These are phyloP conservation scores for Subacronicta megacephala DNA, from an alignment of 2,888 invertebrate species.

Conservation along the genomic window DNA sequence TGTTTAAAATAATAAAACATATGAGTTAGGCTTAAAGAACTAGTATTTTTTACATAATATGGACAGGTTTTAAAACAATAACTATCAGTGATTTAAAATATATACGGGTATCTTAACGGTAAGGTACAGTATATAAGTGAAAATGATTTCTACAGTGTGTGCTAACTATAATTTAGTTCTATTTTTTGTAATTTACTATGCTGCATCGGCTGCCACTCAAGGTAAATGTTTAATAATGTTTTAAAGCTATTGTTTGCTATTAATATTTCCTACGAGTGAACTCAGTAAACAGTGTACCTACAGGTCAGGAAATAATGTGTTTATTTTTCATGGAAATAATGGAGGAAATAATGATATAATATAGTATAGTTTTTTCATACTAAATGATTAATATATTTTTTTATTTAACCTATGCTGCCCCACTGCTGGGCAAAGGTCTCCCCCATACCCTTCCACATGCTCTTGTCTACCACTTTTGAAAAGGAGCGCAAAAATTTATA, in stretches of 20 bases:
- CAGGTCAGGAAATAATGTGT: too few species aligned
- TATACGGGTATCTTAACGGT: neutral
- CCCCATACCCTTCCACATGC: too few species aligned
- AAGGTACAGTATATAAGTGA: conserved; percentile 10
- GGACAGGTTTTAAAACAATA: neutral
- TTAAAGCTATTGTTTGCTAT: neutral
- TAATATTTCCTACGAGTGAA: neutral
- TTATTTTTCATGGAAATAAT: too few species aligned
- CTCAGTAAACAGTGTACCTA: neutral
- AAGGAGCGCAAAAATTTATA: too few species aligned
- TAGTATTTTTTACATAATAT: too few species aligned
- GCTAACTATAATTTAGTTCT: conserved; percentile 19
- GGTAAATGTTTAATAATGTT: conserved; percentile 33
- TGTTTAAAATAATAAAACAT: conserved; percentile 31
- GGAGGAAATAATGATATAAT: too few species aligned
- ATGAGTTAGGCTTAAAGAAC: neutral
- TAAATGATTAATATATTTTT: too few species aligned
- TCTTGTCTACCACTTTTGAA: too few species aligned
- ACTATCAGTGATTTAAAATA: conserved; percentile 7
- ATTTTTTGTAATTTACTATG: conserved; percentile 20
- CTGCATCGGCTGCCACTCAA: conserved; percentile 31
- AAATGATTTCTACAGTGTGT: conserved; percentile 22
- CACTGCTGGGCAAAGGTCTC: too few species aligned
- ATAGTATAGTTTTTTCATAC: too few species aligned
- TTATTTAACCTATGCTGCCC: too few species aligned